Base-by-base conservation (phyloP, 2,888 invertebrate genomes). In the Gandaritis pyraliata region DNA sequence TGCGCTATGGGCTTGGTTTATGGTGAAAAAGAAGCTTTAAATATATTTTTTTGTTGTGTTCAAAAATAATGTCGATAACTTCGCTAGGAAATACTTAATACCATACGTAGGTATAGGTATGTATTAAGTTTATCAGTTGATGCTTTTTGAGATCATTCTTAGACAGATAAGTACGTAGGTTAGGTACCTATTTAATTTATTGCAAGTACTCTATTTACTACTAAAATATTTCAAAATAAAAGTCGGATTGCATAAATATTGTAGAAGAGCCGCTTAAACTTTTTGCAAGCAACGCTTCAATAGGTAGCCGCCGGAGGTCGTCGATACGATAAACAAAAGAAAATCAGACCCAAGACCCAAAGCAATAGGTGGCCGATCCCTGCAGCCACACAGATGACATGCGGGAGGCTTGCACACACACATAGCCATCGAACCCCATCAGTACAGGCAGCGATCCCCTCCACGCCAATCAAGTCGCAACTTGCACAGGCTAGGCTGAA, bases 301-400 rank as follows among this genome's bases (percentile, higher is more conserved):
- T 70, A 77, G 68, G 71, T 71, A 72, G 71, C 69, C 59, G 64
- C 64, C 47, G 59, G 62, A 57, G 72, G 75, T 72, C 73, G 74
- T 69, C 75, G 74, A 76, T 68, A 70, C 75, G 76, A 83, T 83
- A 88, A 87, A 89, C 87, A 88, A 88, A 88, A 87, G 84, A 77
- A 74, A 81, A 83, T 81, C 80, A 74, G 73, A 72, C 76, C 77
- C 76, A 59, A 74, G 73, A 72, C 76, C 77, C 76, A 59, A 74
- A 78, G 69, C 79, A 71, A 74, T 74, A 79, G 78, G 83, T 78
- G 80, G 81, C 78, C 77, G 71, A 65, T 54, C 64, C 70, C 58
- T 72, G 73, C 78, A 76, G 64, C 66, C 64, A 68, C 68, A 65
- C 72, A 61, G 67, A 65, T 58, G 57, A 64, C 52, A 62, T 62